Evolutionary conservation across 2,888 invertebrate genomes (phyloP), one percentile per base, ranked within the genome.

Genomic region (Pachydiplax longipennis): DNA sequence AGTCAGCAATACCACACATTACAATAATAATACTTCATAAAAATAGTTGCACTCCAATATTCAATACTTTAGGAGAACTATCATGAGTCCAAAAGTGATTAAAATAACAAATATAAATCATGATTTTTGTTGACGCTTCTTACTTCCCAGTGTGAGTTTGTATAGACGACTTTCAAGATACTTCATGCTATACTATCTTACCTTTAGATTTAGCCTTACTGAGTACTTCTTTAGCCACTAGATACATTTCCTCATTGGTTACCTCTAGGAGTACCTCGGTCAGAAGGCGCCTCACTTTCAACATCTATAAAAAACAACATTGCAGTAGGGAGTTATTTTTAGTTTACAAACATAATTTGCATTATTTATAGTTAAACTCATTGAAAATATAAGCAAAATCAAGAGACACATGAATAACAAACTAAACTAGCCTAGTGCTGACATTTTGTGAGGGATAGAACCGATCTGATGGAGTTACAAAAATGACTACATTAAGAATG

Each of bases 211-310:
- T 95, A 93, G 96, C 96, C 95, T 96, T 97, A 95, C 96, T 96
- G 94, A 97, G 95, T 94, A 98, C 97, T 95, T 98, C 98, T 94
- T 96, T 96, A 94, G 98, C 97, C 93, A 98, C 96, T 93, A 95
- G 95, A 93, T 96, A 95, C 93, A 99, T 97, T 95, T 98, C 98
- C 94, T 97, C 96, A 94, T 97, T 97, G 40, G 99, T 99, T 93
- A 99, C 99, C 94, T 98, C 98, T 93, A 99, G 95, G 91, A 99
- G 96, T 93, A 99, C 97, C 95, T 99, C 98, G 53, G 99, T 99
- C 94, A 99, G 95, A 92, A 97, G 97, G 92, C 97, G 96, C 91
- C 99, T 96, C 90, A 99, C 98, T 93, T 96, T 96, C 93, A 97
- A 94, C 98, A 99, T 98, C 98, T 98, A 94, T 91, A 65, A 87